Percentiles rank a stretch among this genome's conserved stretches.
These are phyloP conservation scores for Lophotriccus pileatus DNA, from an alignment of 2,797 vertebrate species.

Conservation along the genomic window DNA sequence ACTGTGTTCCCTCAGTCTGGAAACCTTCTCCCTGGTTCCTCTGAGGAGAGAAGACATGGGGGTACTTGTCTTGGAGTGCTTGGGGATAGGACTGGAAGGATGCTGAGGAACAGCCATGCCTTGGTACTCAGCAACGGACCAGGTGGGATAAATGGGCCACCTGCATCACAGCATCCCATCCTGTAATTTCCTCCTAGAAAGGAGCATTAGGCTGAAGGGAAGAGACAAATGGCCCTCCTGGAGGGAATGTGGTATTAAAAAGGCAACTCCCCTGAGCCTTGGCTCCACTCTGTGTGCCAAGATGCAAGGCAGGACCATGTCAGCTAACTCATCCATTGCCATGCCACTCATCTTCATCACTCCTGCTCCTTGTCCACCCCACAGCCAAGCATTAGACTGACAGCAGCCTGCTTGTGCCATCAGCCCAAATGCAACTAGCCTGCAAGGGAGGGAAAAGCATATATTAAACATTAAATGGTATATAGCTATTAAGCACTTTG, in stretches of 20 bases:
- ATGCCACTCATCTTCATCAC: neutral
- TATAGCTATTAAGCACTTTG: neutral
- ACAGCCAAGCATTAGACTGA: rapidly evolving
- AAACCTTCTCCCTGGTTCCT: neutral
- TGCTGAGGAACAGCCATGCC: neutral
- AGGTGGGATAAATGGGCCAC: neutral
- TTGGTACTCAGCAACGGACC: neutral
- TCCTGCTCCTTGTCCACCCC: neutral
- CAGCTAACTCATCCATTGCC: neutral
- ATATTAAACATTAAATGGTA: neutral
- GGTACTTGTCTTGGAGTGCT: neutral
- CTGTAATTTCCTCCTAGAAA: neutral
- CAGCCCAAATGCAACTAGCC: neutral
- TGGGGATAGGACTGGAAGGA: neutral
- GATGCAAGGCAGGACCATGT: neutral
- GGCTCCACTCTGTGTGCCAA: neutral
- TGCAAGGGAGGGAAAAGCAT: neutral
- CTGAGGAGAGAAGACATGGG: neutral
- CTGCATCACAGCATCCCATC: neutral
- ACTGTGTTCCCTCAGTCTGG: neutral
- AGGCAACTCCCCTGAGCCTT: neutral
- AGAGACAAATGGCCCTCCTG: neutral
- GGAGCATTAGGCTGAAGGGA: neutral
- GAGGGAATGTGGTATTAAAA: neutral
- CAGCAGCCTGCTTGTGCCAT: neutral